Evolutionary conservation across 1,140 invertebrate genomes (phyloP).

Genomic region (Polypedilum pembai): DNA sequence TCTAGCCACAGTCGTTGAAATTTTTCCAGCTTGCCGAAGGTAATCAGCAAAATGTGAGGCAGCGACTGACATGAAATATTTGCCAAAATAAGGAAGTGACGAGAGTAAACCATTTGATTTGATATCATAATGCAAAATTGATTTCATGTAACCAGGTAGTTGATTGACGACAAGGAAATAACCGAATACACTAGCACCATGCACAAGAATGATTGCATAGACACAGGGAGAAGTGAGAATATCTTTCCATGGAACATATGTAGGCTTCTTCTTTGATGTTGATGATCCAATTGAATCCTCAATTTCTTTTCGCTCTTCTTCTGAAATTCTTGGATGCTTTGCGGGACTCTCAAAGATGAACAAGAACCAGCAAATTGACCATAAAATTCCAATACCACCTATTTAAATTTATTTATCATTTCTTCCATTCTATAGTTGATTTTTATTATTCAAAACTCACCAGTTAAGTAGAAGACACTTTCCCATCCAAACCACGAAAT

Average conservation of each 20-base stretch:
- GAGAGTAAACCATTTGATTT: conserved; percentile 83
- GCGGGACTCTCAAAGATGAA: conserved; percentile 78
- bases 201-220: conserved; percentile 86
- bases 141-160: conserved; percentile 88
- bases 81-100: conserved; percentile 79
- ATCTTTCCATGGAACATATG: conserved; percentile 67
- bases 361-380: conserved; percentile 78
- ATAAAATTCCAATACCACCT: conserved; percentile 62
- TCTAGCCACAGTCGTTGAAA: conserved; percentile 61
- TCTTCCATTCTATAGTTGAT: too few species aligned
- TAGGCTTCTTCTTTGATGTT: conserved; percentile 49
- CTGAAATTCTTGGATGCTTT: conserved; percentile 75
- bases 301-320: conserved; percentile 74
- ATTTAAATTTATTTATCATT: neutral
- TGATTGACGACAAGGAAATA: conserved; percentile 92
- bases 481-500: conserved; percentile 74
- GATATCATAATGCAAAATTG: conserved; percentile 79
- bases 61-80: conserved; percentile 66
- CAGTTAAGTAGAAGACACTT: conserved; percentile 77
- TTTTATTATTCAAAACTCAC: conserved; percentile 41
- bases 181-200: conserved; percentile 86
- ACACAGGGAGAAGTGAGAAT: conserved; percentile 76
- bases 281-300: conserved; percentile 60
- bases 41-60: conserved; percentile 63
- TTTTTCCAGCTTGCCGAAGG: conserved; percentile 51